These are phyloP conservation scores for Oxystoma pomonae DNA, from an alignment of 2,888 invertebrate genomes.

Conservation along the genomic window DNA sequence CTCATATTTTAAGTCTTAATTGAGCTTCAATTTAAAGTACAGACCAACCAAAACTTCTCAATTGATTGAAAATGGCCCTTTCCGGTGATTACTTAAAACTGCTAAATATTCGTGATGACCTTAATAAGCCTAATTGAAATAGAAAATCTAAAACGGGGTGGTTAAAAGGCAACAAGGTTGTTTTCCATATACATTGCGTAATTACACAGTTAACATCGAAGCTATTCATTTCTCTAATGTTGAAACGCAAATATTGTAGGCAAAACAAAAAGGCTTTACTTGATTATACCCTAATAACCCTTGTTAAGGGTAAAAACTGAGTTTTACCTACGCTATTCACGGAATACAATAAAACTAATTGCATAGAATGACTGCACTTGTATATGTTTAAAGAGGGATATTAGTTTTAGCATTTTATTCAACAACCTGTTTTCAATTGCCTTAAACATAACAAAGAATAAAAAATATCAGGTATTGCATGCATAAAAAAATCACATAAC, in stretches of 20 bases:
- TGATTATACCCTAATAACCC: conserved; percentile 2
- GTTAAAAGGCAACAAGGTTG: background rate
- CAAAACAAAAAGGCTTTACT: background rate
- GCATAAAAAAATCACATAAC: too few relatives aligned
- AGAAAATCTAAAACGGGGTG: background rate
- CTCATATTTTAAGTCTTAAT: too few relatives aligned
- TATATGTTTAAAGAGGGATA: background rate
- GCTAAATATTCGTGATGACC: too few relatives aligned
- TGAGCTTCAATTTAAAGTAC: too few relatives aligned
- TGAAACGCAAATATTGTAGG: background rate
- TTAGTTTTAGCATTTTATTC: background rate
- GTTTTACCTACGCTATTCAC: background rate
- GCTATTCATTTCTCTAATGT: background rate
- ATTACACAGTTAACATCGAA: conserved; percentile 24
- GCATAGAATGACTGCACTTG: background rate
- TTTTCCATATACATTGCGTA: conserved; percentile 10
- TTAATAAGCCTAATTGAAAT: too few relatives aligned
- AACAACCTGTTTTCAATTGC: too few relatives aligned
- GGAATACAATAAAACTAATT: conserved; percentile 1
- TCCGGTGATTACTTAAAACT: too few relatives aligned
- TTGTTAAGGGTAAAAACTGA: conserved; percentile 2
- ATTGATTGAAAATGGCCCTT: too few relatives aligned
- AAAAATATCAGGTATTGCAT: too few relatives aligned
- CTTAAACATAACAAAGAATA: too few relatives aligned
- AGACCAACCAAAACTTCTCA: too few relatives aligned